Evolutionary conservation across 2,797 vertebrate genomes (phyloP).

Genomic region (Enteromius afrohamiltoni): DNA sequence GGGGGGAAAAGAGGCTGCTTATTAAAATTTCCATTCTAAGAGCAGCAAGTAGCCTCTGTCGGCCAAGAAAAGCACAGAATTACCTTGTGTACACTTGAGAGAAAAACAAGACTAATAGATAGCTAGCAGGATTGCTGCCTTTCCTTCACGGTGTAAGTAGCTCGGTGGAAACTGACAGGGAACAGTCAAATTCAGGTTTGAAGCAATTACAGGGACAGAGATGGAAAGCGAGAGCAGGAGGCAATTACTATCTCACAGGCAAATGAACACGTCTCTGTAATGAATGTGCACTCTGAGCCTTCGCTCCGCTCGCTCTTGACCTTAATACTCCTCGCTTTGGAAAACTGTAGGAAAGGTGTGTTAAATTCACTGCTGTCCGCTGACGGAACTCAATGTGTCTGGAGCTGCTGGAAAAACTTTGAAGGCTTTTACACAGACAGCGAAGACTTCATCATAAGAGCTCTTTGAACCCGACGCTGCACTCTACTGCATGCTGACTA

Average conservation of each 20-base stretch:
- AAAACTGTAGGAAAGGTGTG: neutral
- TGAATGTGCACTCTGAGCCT: neutral
- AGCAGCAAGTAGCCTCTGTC: constrained; percentile 21
- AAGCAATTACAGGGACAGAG: constrained; percentile 49
- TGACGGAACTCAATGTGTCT: neutral
- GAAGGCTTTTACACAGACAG: constrained; percentile 7
- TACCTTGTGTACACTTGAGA: constrained; percentile 17
- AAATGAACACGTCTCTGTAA: constrained; percentile 42
- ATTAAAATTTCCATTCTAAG: constrained; percentile 49
- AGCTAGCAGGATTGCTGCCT: constrained; percentile 17
- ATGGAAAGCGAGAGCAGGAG: constrained; percentile 32
- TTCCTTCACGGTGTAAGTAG: constrained; percentile 22
- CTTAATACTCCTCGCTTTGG: constrained; percentile 28
- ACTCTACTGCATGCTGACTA: neutral
- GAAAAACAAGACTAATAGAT: constrained; percentile 24
- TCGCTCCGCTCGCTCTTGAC: neutral
- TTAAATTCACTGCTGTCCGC: neutral
- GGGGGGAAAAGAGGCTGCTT: constrained; percentile 16
- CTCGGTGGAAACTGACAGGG: neutral
- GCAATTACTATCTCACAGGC: constrained; percentile 46
- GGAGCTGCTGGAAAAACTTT: neutral
- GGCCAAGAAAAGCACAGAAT: constrained; percentile 25
- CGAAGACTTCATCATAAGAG: neutral
- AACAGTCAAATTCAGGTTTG: constrained; percentile 24
- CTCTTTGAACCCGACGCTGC: neutral